These are phyloP conservation scores for Eospalax fontanierii DNA, from an alignment of 2,797 vertebrate species.

Conservation along the genomic window DNA sequence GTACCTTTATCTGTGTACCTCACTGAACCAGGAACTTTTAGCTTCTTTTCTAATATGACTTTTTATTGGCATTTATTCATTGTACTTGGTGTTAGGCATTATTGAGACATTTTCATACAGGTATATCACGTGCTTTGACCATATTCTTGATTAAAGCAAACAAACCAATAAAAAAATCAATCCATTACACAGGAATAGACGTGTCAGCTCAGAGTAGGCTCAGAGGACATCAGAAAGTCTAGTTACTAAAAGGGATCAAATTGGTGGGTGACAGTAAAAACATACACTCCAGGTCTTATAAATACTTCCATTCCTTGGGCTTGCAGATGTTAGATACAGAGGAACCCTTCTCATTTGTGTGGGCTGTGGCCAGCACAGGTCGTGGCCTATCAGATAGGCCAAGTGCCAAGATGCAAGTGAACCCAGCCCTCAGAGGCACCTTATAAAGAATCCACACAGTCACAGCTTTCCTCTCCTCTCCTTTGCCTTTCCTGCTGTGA, in stretches of 20 bases:
- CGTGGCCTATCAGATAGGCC: background rate
- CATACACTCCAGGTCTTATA: background rate
- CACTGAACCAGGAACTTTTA: background rate
- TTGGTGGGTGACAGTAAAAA: background rate
- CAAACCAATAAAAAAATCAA: background rate
- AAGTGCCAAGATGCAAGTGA: background rate
- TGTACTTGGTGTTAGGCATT: background rate
- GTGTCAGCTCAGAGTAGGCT: background rate
- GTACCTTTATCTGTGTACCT: no score
- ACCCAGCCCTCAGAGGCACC: background rate
- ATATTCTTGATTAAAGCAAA: background rate
- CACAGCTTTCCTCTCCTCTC: background rate
- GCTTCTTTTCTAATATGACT: background rate
- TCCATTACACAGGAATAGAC: background rate
- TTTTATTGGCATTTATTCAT: background rate
- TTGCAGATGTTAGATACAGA: background rate
- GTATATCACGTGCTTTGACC: background rate
- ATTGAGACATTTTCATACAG: background rate
- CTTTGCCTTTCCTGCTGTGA: background rate
- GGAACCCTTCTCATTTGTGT: background rate
- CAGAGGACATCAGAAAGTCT: constrained; percentile 18
- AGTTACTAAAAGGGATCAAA: background rate
- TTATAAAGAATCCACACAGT: background rate
- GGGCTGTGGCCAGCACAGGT: background rate
- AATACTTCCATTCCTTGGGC: background rate